These are phyloP conservation scores for Eulemur rubriventer DNA, from an alignment of 2,797 vertebrate genomes.

Conservation along the genomic window DNA sequence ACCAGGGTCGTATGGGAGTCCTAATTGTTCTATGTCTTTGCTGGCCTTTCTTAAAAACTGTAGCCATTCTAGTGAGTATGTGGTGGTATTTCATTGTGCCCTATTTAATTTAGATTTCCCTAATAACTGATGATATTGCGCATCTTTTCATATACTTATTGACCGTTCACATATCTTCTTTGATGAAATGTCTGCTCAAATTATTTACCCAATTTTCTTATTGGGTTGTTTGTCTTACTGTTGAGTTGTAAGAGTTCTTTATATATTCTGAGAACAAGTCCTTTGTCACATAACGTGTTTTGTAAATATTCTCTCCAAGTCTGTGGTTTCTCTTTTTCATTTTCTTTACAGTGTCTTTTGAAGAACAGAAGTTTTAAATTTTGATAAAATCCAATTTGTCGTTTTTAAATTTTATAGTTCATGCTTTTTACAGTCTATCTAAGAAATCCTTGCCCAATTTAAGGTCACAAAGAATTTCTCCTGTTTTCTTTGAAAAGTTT, in stretches of 20 bases:
- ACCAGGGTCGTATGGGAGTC: neutral
- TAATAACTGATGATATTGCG: neutral
- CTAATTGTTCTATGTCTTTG: neutral
- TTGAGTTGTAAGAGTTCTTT: neutral
- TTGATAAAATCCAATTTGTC: neutral
- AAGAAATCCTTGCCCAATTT: neutral
- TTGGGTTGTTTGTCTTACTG: neutral
- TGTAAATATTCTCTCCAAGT: neutral
- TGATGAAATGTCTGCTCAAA: neutral
- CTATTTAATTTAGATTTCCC: neutral
- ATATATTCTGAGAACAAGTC: neutral
- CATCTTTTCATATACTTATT: neutral
- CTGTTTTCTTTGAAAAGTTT: neutral
- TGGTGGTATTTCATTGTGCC: neutral
- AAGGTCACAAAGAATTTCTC: neutral
- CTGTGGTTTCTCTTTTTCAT: neutral
- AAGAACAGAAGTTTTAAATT: neutral
- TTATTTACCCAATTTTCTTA: neutral
- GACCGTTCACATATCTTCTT: neutral
- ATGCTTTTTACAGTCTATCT: neutral
- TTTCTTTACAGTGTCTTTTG: neutral
- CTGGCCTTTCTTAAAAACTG: neutral
- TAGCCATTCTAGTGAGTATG: neutral
- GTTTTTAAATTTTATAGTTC: neutral
- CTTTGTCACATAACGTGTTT: neutral